Conservation (phyloP, 1,140 invertebrate genomes). For the Dreissena polymorpha region DNA sequence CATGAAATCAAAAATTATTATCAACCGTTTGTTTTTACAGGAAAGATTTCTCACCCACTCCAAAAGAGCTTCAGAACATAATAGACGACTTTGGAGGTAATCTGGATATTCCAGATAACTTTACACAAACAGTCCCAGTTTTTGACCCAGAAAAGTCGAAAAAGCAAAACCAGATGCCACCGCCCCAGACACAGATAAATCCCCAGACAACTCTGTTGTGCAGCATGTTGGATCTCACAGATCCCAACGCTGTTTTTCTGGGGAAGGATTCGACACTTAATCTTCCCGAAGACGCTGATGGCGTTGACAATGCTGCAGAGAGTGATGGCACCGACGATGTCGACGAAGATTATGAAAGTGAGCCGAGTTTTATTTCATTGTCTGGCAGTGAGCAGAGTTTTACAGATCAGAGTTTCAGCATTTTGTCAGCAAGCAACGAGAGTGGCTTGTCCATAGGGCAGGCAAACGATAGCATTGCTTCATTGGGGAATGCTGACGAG, state of each 20-base stretch:
- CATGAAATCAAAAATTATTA: too few relatives aligned
- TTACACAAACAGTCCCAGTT: conserved; percentile 86
- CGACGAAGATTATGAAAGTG: conserved; percentile 59
- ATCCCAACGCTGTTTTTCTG: conserved; percentile 83
- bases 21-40: conserved; percentile 70
- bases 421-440: conserved; percentile 58
- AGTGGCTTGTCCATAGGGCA: conserved; percentile 36
- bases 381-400: conserved; percentile 50
- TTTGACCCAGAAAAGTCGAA: conserved; percentile 80
- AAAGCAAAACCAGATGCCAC: conserved; percentile 68
- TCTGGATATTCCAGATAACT: conserved; percentile 88
- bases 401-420: conserved; percentile 61
- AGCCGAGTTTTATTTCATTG: conserved; percentile 57
- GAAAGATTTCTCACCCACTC: conserved; percentile 88
- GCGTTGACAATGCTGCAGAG: conserved; percentile 50
- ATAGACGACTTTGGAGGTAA: conserved; percentile 84
- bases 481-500: conserved; percentile 67
- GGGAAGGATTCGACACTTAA: conserved; percentile 65
- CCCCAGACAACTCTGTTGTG: conserved; percentile 92
- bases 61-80: conserved; percentile 87
- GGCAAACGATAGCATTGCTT: conserved; percentile 67
- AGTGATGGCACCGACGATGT: conserved; percentile 54
- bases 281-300: conserved; percentile 32
- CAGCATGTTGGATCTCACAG: conserved; percentile 88
- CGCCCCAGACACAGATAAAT: conserved; percentile 81